Conservation (phyloP, 2,888 invertebrate species). For the Tenthredo scrophulariae region DNA sequence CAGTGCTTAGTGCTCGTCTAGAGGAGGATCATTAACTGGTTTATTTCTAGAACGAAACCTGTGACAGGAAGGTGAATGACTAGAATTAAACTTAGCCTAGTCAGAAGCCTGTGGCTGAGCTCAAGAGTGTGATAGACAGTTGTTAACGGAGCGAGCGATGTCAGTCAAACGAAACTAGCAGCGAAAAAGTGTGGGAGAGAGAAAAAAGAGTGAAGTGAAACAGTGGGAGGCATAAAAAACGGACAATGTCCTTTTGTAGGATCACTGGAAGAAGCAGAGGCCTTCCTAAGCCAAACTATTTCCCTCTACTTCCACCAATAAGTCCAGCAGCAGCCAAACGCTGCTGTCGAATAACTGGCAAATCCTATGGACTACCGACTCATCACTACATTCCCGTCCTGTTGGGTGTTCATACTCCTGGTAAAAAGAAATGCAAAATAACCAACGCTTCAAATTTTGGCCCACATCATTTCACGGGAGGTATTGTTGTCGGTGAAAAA, state of each 20-base stretch:
- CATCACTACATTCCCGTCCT: slow-evolving; percentile 91
- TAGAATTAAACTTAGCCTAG: slow-evolving; percentile 56
- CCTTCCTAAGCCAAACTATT: slow-evolving; percentile 90
- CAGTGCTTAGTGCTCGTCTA: slow-evolving; percentile 41
- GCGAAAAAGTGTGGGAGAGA: slow-evolving; percentile 31
- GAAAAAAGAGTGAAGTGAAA: slow-evolving; percentile 16
- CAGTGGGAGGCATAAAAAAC: neutral
- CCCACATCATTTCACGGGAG: slow-evolving; percentile 82
- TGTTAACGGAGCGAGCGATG: slow-evolving; percentile 52
- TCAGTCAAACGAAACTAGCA: slow-evolving; percentile 40
- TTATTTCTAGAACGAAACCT: slow-evolving; percentile 55
- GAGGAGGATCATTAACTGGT: slow-evolving; percentile 52
- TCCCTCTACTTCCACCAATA: slow-evolving; percentile 89
- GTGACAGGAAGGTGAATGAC: slow-evolving; percentile 56
- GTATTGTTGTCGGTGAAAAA: slow-evolving; percentile 83
- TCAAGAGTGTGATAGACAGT: slow-evolving; percentile 49
- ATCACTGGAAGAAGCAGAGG: slow-evolving; percentile 90
- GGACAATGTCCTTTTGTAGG: slow-evolving; percentile 86
- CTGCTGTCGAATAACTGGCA: slow-evolving; percentile 89
- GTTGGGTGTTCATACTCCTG: slow-evolving; percentile 78
- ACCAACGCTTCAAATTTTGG: slow-evolving; percentile 84
- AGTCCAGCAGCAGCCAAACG: slow-evolving; percentile 91
- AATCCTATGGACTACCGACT: slow-evolving; percentile 86
- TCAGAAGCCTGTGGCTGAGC: slow-evolving; percentile 43
- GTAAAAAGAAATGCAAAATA: slow-evolving; percentile 82